Percentiles rank a stretch among this genome's conserved stretches.
These are phyloP conservation scores for Melitaea athalia DNA, from an alignment of 2,888 invertebrate species.

Conservation along the genomic window DNA sequence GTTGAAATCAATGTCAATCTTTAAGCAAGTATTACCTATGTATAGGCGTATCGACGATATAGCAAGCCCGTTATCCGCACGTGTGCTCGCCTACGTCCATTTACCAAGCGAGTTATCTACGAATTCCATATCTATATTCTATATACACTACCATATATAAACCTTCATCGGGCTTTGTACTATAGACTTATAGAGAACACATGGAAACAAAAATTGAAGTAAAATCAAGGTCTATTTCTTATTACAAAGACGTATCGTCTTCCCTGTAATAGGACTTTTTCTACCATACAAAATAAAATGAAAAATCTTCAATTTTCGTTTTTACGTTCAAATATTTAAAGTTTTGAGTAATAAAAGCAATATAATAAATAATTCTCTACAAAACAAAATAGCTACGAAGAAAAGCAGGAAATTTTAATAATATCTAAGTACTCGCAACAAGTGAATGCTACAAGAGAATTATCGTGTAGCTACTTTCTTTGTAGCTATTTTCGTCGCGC, in stretches of 20 bases:
- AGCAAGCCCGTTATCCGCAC: constrained; percentile 65
- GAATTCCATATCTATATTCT: constrained; percentile 17
- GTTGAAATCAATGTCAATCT: constrained; percentile 6
- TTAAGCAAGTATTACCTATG: constrained; percentile 35
- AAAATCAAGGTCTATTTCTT: neutral
- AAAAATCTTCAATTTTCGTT: neutral
- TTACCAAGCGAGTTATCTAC: constrained; percentile 34
- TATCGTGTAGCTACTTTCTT: constrained; percentile 9
- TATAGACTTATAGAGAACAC: neutral
- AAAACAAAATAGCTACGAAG: too few species aligned
- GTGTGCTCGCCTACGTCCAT: constrained; percentile 60
- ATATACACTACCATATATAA: neutral
- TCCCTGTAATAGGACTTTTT: neutral
- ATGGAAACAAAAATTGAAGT: neutral
- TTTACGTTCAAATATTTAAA: neutral
- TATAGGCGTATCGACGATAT: constrained; percentile 57
- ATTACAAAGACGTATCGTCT: neutral
- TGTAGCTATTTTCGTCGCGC: constrained; percentile 30
- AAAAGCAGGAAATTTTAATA: neutral
- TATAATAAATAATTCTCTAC: neutral
- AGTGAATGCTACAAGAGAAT: constrained; percentile 11
- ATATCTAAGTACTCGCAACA: neutral
- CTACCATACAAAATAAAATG: neutral
- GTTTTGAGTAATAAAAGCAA: neutral
- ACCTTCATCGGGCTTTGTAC: neutral